Percentiles rank a stretch among this genome's conserved stretches.
Conservation (phyloP, 2,113 vertebrate species). For the Ameiurus melas region DNA sequence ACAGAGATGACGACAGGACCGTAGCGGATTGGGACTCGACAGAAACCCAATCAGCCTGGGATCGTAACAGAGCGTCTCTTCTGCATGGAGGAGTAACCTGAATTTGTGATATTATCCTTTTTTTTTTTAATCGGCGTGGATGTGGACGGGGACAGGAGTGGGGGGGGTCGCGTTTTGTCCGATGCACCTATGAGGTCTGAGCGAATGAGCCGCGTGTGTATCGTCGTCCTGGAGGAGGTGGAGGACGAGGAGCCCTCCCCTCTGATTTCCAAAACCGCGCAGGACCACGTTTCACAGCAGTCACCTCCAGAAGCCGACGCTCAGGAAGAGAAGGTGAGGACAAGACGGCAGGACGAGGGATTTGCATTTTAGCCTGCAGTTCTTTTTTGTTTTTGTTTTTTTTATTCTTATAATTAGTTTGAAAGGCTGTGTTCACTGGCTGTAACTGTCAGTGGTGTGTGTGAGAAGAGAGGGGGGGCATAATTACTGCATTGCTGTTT, state of each 20-base stretch:
- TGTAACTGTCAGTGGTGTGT: not conserved
- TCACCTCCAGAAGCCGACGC: constrained; percentile 56
- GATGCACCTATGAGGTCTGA: constrained; percentile 75
- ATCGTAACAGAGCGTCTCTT: not conserved
- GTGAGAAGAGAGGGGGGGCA: not conserved
- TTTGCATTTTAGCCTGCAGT: not conserved
- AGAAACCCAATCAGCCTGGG: not conserved
- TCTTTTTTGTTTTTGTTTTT: not conserved
- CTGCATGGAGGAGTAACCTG: not conserved
- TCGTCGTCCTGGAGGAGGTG: constrained; percentile 94
- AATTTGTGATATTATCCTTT: not conserved
- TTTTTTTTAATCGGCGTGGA: not conserved
- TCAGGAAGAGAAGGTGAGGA: constrained; percentile 80
- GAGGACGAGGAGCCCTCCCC: constrained; percentile 84
- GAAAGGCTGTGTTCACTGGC: not conserved
- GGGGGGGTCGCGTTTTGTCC: constrained; percentile 5
- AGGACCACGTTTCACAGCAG: constrained; percentile 71
- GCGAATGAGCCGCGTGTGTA: constrained; percentile 92
- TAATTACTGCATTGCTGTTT: constrained; percentile 10
- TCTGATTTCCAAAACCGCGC: constrained; percentile 76
- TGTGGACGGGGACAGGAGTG: not conserved
- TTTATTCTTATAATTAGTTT: too few relatives aligned
- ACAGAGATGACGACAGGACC: constrained; percentile 19
- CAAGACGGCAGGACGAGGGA: not conserved
- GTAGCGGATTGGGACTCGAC: not conserved